Conservation (phyloP, 2,797 vertebrate species). For the Miopithecus talapoin region DNA sequence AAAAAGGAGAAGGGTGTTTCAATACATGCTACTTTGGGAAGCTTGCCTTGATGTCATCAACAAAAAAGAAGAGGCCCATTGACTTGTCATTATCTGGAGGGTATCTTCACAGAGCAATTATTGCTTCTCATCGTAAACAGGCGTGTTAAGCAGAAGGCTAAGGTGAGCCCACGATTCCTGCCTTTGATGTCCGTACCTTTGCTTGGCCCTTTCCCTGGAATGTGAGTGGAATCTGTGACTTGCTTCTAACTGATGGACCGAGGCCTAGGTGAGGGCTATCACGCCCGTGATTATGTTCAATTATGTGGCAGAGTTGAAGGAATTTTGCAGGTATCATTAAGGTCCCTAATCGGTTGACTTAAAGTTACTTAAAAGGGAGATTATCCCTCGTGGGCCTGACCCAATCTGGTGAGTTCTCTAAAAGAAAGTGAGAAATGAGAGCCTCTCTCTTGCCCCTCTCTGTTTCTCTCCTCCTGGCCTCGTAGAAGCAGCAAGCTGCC, state of each 20-base stretch:
- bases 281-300: rapidly evolving
- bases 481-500: background rate
- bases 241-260: background rate
- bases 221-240: background rate
- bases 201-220: background rate
- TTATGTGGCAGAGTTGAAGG: background rate
- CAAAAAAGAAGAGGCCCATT: background rate
- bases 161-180: rapidly evolving
- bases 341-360: background rate
- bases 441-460: background rate
- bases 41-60: background rate
- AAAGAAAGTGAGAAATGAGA: background rate
- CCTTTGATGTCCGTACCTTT: background rate
- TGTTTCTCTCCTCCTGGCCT: background rate
- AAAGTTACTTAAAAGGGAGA: background rate
- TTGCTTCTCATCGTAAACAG: rapidly evolving
- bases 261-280: background rate
- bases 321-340: background rate
- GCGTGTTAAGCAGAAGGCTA: background rate
- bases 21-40: background rate
- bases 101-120: rapidly evolving
- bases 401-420: background rate
- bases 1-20: background rate
- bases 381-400: background rate
- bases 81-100: background rate